Base-by-base conservation (phyloP, 2,797 vertebrate species). In the Hoplostethus mediterraneus region DNA sequence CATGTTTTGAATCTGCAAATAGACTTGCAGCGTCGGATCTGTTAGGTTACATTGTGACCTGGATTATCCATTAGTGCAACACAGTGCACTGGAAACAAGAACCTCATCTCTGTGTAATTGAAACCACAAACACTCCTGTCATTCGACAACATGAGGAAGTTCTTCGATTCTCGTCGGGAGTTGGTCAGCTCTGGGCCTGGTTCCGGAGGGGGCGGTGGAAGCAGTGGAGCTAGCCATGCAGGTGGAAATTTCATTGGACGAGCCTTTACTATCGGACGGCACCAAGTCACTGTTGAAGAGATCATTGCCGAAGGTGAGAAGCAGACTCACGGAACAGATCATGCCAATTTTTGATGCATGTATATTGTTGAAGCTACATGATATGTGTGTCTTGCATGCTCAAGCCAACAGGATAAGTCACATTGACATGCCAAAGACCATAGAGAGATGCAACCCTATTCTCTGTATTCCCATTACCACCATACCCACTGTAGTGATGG, bases 221-320 rank as follows among this genome's bases (percentile, higher is more conserved):
- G 92, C 81, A 89, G 92, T 13, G 94, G 93, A 55, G 94, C 93
- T 85, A 94, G 96, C 80, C 94, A 96, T 31, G 97, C 88, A 64
- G 95, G 98, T 49, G 96, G 95, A 51, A 97, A 97, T 76, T 98
- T 98, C 93, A 95, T 99, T 64, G 98, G 98, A 60, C 92, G 97
- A 77, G 94, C 95, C 47, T 99, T 98, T 88, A 96, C 93, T 61
- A 94, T 99, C 53, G 98, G 98, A 44, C 94, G 97, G 38, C 94
- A 97, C 91, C 98, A 99, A 88, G 97, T 98, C 90, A 99, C 97
- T 0, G 98, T 99, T 75, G 98, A 99, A 59, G 98, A 99, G 93
- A 97, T 96, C 71, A 87, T 99, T 81, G 98, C 98, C 10, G 98
- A 99, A 97, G 98, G 98, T 99, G 92, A 88, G 92, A 28, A 17